Evolutionary conservation across 2,888 invertebrate genomes (phyloP).

Genomic region (Gandaritis pyraliata): DNA sequence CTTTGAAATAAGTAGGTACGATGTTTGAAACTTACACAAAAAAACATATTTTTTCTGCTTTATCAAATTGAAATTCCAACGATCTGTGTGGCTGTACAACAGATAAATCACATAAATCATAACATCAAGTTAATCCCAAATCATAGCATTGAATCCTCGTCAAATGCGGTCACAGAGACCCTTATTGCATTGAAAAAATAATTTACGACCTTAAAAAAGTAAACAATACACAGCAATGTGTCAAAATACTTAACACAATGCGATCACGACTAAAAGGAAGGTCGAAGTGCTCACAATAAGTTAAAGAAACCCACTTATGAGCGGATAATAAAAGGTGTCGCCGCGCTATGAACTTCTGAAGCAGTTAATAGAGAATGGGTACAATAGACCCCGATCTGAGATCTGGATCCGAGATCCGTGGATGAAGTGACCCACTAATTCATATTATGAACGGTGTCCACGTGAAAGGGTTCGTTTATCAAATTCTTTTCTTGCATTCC

Average conservation of each 20-base stretch:
- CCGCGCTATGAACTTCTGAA: conserved; percentile 79
- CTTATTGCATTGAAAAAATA: conserved; percentile 55
- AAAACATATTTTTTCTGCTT: neutral
- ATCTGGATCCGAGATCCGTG: conserved; percentile 52
- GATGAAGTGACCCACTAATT: conserved; percentile 70
- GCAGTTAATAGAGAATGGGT: conserved; percentile 73
- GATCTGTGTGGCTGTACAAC: conserved; percentile 38
- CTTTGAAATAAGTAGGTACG: no score
- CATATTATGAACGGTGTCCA: conserved; percentile 65
- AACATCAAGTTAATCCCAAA: conserved; percentile 66
- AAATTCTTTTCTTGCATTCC: conserved; percentile 50
- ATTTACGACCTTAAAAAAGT: conserved; percentile 73
- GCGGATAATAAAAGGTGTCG: conserved; percentile 64
- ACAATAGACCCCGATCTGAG: conserved; percentile 70
- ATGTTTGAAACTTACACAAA: neutral
- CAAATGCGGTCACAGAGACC: conserved; percentile 58
- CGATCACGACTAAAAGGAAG: conserved; percentile 60
- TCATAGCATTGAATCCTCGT: conserved; percentile 69
- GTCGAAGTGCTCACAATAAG: conserved; percentile 58
- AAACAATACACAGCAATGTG: conserved; percentile 78
- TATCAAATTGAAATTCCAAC: conserved; percentile 34
- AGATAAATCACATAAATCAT: conserved; percentile 68
- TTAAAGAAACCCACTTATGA: conserved; percentile 60
- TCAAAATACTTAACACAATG: conserved; percentile 79
- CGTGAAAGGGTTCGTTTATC: conserved; percentile 62